These are phyloP conservation scores for Taenaris catops DNA, from an alignment of 2,888 invertebrate species.

Conservation along the genomic window DNA sequence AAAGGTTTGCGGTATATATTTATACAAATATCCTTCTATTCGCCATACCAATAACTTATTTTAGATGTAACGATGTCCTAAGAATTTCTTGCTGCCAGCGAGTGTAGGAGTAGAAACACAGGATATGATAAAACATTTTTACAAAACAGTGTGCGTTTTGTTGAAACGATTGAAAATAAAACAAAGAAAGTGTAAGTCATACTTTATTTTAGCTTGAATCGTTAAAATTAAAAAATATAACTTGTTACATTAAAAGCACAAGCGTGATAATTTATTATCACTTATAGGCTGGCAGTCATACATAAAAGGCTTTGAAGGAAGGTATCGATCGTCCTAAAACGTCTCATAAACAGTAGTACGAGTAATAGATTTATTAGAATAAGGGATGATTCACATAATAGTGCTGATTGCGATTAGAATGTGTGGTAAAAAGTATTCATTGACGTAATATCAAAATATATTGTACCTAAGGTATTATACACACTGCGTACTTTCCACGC, in stretches of 20 bases:
- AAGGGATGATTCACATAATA: conserved; percentile 15
- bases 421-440: too few species aligned
- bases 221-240: conserved; percentile 61
- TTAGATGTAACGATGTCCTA: too few species aligned
- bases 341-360: conserved; percentile 29
- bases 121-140: too few species aligned
- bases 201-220: conserved; percentile 65
- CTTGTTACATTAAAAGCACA: conserved; percentile 77
- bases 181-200: conserved; percentile 49
- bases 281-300: conserved; percentile 70
- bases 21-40: too few species aligned
- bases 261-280: conserved; percentile 67
- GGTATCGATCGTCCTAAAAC: conserved; percentile 42
- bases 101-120: too few species aligned
- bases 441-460: too few species aligned
- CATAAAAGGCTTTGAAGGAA: conserved; percentile 66
- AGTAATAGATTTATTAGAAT: conserved; percentile 14
- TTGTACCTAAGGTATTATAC: too few species aligned
- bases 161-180: conserved; percentile 5
- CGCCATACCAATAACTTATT: too few species aligned
- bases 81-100: too few species aligned
- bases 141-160: too few species aligned
- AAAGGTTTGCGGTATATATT: too few species aligned
- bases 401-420: conserved; percentile 1
- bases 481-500: too few species aligned